Percentiles rank a stretch among this genome's conserved stretches.
phyloP scores from a whole-genome alignment of 1,140 invertebrate species.

The Eubasilissa regina region DNA sequence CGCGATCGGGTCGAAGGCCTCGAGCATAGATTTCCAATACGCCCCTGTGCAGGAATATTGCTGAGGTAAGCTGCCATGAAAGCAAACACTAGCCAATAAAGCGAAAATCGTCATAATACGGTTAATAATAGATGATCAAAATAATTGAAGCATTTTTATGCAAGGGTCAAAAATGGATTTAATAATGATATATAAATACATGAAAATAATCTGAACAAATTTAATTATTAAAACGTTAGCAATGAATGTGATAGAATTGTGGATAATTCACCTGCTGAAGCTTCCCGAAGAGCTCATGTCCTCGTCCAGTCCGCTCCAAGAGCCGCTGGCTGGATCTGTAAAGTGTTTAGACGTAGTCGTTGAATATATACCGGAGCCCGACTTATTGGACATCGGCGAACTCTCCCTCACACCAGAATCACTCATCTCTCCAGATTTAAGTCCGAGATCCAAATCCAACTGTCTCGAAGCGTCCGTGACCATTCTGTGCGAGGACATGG shows the following conservation, averaged over 20 bases:
- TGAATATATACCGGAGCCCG: conserved; percentile 68
- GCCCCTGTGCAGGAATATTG: no score
- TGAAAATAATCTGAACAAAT: no score
- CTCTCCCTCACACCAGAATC: conserved; percentile 68
- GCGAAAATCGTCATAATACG: no score
- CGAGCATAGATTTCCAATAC: no score
- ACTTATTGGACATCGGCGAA: conserved; percentile 71
- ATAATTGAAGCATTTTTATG: no score
- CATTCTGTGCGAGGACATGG: conserved; percentile 57
- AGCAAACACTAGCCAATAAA: no score
- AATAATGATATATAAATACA: no score
- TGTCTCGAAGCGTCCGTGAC: conserved; percentile 45
- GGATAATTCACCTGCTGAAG: conserved; percentile 67
- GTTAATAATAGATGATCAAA: no score
- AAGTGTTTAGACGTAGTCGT: conserved; percentile 70
- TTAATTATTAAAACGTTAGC: no score
- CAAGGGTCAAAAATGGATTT: no score
- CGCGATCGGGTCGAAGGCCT: no score
- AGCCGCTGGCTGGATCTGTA: conserved; percentile 73
- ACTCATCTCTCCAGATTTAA: conserved; percentile 64
- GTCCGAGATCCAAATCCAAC: conserved; percentile 49
- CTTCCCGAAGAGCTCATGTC: conserved; percentile 71
- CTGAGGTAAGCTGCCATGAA: no score
- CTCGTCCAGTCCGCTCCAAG: conserved; percentile 72
- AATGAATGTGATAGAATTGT: conserved; percentile 6